Evolutionary conservation across 2,797 vertebrate species (phyloP).

Genomic region (Pseudomugil tenellus): DNA sequence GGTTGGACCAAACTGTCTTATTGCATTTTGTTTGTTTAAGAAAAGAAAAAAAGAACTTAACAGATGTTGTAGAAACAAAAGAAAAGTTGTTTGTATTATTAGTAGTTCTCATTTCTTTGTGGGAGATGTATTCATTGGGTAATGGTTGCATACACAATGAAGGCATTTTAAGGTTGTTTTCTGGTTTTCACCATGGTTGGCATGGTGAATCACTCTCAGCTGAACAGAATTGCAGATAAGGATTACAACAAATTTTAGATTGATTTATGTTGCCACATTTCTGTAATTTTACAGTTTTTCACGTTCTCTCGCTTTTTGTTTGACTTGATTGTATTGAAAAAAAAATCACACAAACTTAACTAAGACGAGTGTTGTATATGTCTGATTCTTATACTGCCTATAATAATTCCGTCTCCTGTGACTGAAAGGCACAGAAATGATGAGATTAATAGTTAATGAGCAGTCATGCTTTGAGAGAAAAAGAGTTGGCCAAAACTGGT

Average conservation of each 20-base stretch:
- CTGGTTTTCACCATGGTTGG: background rate
- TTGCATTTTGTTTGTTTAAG: slow-evolving; percentile 15
- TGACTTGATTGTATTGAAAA: background rate
- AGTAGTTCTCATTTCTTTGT: background rate
- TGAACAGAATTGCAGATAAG: slow-evolving; percentile 10
- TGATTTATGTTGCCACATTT: background rate
- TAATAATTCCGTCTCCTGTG: slow-evolving; percentile 31
- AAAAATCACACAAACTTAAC: background rate
- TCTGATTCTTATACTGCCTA: slow-evolving; percentile 23
- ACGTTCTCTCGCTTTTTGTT: background rate
- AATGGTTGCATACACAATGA: background rate
- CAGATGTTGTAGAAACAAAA: slow-evolving; percentile 16
- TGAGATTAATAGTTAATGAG: slow-evolving; percentile 47
- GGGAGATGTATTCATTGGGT: background rate
- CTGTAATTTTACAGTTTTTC: background rate
- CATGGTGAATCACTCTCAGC: background rate
- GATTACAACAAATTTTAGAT: background rate
- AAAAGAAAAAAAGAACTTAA: slow-evolving; percentile 3
- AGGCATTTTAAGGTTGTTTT: background rate
- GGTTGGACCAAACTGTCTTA: slow-evolving; percentile 36
- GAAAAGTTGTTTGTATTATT: background rate
- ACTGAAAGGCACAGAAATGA: slow-evolving; percentile 42
- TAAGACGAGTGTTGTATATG: slow-evolving; percentile 4
- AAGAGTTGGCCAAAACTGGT: slow-evolving; percentile 41
- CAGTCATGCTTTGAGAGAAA: slow-evolving; percentile 22